Base-by-base conservation (phyloP, 2,113 vertebrate species). In the Caloenas nicobarica region DNA sequence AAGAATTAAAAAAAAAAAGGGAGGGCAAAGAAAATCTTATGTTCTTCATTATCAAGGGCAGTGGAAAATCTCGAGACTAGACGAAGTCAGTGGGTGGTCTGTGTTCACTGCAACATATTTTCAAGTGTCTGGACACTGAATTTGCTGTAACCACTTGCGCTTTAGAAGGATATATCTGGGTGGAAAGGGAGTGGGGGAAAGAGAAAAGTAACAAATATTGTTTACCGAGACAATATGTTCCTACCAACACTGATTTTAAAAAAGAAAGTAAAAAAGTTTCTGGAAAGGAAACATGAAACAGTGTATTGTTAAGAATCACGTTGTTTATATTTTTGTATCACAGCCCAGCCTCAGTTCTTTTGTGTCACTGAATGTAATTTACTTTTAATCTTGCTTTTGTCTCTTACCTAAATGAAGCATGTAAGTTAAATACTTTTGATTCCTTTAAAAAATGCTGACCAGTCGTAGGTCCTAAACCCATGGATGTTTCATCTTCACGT, bases 41-140 rank as follows among this genome's bases (percentile, higher is more conserved):
- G 88, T 87, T 93, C 46, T 85, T 77, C 70, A 93, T 96, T 96
- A 77, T 62, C n/a, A 73, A 91, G 58, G 57, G 48, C 62, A 89
- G 31, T 60, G 74, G 87, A 95, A 95, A 95, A 83, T 71, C 56
- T 69, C 0, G 0, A 28, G 40, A 61, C 53, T 66, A 54, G 40
- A 69, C 84, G 19, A 90, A 97, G 72, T 68, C 61, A 62, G 82
- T 96, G 94, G 94, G 93, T 95, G 95, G 96, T 94, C 95, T 94
- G 40, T 79, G 54, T 76, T 89, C 83, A 34, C 65, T 87, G 38
- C 17, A 88, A 87, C 40, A 36, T 95, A 57, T 89, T 91, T 57
- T 65, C 16, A 21, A 94, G 64, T 81, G 73, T 83, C 82, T 86
- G 87, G 83, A 91, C 57, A 33, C 17, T 62, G 89, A 88, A 74